Evolutionary conservation across 1,140 invertebrate species (phyloP).

Genomic region (Solenopsis fugax): DNA sequence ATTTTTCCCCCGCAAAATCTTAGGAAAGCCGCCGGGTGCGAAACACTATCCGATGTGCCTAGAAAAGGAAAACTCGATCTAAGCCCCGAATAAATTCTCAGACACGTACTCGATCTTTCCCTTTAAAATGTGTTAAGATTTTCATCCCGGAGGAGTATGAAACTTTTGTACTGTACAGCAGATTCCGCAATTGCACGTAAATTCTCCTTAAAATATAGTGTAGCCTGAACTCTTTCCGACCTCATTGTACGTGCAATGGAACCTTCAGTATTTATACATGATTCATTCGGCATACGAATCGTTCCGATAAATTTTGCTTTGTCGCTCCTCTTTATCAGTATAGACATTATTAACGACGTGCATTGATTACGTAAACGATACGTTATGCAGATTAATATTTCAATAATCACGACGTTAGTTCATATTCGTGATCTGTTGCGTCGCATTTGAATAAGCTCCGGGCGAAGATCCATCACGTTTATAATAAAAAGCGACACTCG

Average conservation of each 20-base stretch:
- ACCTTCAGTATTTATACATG: constrained; percentile 34
- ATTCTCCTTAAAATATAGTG: constrained; percentile 32
- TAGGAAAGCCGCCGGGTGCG: constrained; percentile 33
- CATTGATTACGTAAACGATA: constrained; percentile 8
- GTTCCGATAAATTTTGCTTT: background rate
- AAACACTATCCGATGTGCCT: constrained; percentile 33
- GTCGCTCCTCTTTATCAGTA: too few relatives aligned
- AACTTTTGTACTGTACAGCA: constrained; percentile 9
- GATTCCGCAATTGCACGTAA: constrained; percentile 47
- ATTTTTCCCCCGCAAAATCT: constrained; percentile 64
- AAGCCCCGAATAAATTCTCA: constrained; percentile 63
- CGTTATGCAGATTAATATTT: constrained; percentile 19
- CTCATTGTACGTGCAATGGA: background rate
- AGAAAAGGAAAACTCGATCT: constrained; percentile 42
- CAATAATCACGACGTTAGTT: background rate
- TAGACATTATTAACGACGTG: background rate
- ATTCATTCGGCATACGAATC: constrained; percentile 10
- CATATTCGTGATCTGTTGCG: background rate
- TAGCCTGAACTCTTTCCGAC: constrained; percentile 1
- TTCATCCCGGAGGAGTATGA: constrained; percentile 33
- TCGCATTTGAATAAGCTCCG: constrained; percentile 5
- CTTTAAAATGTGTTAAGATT: constrained; percentile 57
- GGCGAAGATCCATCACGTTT: constrained; percentile 19
- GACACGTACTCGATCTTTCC: constrained; percentile 55
- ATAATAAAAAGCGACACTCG: constrained; percentile 30